These are phyloP conservation scores for Ophion costatus DNA, from an alignment of 2,888 invertebrate genomes.

Conservation along the genomic window DNA sequence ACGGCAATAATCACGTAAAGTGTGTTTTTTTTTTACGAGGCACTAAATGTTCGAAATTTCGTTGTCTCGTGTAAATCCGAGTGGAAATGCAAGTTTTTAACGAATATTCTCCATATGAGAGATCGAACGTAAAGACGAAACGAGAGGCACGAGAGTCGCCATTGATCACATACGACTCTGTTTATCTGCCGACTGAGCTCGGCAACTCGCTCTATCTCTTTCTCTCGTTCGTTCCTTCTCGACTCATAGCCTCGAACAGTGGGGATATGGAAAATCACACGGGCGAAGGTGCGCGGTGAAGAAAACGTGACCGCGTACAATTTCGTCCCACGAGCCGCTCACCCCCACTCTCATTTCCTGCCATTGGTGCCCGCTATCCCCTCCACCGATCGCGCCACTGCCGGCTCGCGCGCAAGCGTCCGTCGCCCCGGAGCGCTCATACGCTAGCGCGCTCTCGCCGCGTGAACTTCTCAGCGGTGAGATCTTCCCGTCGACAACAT, in stretches of 20 bases:
- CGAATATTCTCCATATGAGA: not conserved
- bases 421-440: not conserved
- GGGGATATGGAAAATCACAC: constrained; percentile 26
- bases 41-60: constrained; percentile 25
- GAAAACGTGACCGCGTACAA: constrained; percentile 36
- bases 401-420: constrained; percentile 4
- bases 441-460: not conserved
- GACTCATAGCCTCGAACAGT: constrained; percentile 15
- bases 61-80: constrained; percentile 22
- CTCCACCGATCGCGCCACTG: not conserved
- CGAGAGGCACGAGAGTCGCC: constrained; percentile 37
- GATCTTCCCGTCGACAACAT: not conserved
- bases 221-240: constrained; percentile 17
- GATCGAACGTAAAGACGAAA: not conserved
- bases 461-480: not conserved
- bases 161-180: constrained; percentile 59
- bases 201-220: constrained; percentile 35
- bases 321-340: not conserved
- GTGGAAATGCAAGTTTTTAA: constrained; percentile 26
- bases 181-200: constrained; percentile 59
- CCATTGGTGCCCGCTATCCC: not conserved
- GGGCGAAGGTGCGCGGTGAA: constrained; percentile 48
- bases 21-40: constrained; percentile 17
- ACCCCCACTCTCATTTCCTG: not conserved
- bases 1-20: constrained; percentile 12